A percentile compares a stretch with the other conserved stretches of the same genome.
phyloP scores from a whole-genome alignment of 1,140 invertebrate genomes.

The Halesus radiatus region DNA sequence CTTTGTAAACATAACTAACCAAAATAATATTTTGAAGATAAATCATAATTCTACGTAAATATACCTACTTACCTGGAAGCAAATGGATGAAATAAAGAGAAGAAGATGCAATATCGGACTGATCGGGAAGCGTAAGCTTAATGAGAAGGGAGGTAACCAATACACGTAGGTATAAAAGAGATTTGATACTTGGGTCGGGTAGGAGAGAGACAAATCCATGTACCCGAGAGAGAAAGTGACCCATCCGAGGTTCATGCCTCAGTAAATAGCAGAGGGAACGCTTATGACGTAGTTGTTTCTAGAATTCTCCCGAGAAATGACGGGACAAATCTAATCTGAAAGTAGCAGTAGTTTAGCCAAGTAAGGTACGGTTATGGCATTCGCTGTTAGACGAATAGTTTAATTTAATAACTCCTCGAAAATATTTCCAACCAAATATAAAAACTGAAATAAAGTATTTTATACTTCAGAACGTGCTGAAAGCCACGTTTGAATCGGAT shows the following conservation, averaged over 20 bases:
- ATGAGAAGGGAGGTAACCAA: conserved; percentile 14
- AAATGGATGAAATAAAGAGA: neutral
- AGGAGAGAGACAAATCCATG: neutral
- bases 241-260: conserved; percentile 18
- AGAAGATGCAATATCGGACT: conserved; percentile 9
- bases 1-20: no score
- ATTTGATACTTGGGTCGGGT: conserved; percentile 16
- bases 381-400: neutral
- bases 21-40: no score
- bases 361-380: conserved; percentile 15
- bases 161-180: conserved; percentile 7
- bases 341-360: conserved; percentile 21
- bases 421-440: neutral
- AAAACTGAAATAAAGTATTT: conserved; percentile 13
- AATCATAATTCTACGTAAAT: no score
- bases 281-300: conserved; percentile 39
- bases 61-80: no score
- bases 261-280: conserved; percentile 34
- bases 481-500: conserved; percentile 32
- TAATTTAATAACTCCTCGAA: conserved; percentile 10
- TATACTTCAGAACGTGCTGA: conserved; percentile 18
- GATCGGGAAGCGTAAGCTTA: neutral
- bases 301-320: conserved; percentile 38
- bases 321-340: conserved; percentile 38
- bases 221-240: conserved; percentile 3